Conservation (phyloP, 2,113 vertebrate genomes). For the Ptilonorhynchus violaceus region DNA sequence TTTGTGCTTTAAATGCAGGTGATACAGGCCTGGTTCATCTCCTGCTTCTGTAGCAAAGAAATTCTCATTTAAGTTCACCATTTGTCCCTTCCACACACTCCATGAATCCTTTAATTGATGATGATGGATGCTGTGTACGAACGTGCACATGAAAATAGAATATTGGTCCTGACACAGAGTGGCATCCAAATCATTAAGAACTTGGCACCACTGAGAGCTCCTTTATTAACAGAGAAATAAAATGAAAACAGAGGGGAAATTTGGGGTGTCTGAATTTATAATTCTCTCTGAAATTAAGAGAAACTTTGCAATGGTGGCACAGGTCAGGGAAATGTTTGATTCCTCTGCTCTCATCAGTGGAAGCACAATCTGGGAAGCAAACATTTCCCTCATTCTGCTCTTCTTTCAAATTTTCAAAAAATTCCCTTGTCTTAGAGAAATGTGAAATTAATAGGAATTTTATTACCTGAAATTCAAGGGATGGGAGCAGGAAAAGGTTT, state of each 20-base stretch:
- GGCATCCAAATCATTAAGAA: not conserved
- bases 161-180: not conserved
- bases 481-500: not conserved
- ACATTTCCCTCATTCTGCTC: not conserved
- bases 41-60: not conserved
- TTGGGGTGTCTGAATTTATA: not conserved
- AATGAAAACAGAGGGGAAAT: not conserved
- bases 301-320: not conserved
- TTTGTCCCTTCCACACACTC: fast-evolving
- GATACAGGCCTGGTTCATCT: not conserved
- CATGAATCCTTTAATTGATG: not conserved
- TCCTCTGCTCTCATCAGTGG: not conserved
- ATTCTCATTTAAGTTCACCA: not conserved
- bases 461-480: not conserved
- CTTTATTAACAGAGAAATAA: not conserved
- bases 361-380: not conserved
- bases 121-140: not conserved
- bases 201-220: not conserved
- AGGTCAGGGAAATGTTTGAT: not conserved
- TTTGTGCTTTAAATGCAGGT: not conserved
- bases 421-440: not conserved
- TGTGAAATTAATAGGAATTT: not conserved
- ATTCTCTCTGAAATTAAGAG: not conserved
- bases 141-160: not conserved
- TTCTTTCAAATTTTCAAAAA: not conserved